Evolutionary conservation across 2,797 vertebrate species (phyloP).

Genomic region (Brachyrhaphis roseni): DNA sequence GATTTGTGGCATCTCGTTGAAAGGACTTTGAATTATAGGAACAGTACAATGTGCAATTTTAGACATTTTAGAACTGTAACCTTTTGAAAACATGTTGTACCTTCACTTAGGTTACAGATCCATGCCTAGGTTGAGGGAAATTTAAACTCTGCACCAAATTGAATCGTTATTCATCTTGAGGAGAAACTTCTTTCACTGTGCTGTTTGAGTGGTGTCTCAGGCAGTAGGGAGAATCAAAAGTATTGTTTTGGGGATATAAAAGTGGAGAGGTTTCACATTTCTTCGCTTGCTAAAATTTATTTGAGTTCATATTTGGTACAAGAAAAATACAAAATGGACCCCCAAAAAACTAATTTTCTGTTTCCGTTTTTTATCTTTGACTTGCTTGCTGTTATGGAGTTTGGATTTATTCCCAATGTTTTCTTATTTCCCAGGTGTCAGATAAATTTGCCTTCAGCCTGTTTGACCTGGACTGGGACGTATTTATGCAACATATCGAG

Average conservation of each 20-base stretch:
- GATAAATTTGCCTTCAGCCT: constrained; percentile 95
- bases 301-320: background rate
- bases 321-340: background rate
- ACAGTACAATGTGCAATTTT: background rate
- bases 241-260: background rate
- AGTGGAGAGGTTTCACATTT: background rate
- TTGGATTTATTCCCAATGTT: background rate
- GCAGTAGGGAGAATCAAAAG: background rate
- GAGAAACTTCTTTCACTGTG: constrained; percentile 19
- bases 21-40: background rate
- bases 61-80: background rate
- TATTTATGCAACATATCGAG: constrained; percentile 92
- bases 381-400: background rate
- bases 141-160: constrained; percentile 49
- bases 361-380: background rate
- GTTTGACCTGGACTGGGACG: constrained; percentile 97
- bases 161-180: constrained; percentile 40
- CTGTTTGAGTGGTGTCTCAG: background rate
- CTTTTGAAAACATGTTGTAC: background rate
- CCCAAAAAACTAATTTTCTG: background rate
- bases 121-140: constrained; percentile 36
- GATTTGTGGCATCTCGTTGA: background rate
- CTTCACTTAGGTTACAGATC: background rate
- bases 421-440: constrained; percentile 81
- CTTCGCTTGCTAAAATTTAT: background rate